These are phyloP conservation scores for Varroa destructor DNA, from an alignment of 1,140 invertebrate genomes.

Conservation along the genomic window DNA sequence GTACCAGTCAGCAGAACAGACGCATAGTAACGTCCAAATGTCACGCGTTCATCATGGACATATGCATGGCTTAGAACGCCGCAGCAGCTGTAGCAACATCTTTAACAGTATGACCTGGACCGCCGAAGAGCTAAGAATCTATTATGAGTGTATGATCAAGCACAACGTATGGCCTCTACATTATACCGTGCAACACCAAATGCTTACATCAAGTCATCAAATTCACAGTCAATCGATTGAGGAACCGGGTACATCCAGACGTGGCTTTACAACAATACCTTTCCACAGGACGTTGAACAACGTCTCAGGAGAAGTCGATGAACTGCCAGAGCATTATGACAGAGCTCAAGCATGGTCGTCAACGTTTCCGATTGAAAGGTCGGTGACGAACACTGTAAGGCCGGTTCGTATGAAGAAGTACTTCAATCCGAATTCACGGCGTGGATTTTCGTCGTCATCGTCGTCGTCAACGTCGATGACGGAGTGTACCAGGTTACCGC, in stretches of 20 bases:
- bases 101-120: conserved; percentile 9
- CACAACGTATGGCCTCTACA: background rate
- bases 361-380: too few relatives aligned
- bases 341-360: too few relatives aligned
- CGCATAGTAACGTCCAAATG: too few relatives aligned
- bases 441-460: background rate
- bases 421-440: background rate
- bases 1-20: too few relatives aligned
- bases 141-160: conserved; percentile 19
- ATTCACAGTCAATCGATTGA: background rate
- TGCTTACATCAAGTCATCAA: background rate
- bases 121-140: background rate
- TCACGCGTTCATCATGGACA: background rate
- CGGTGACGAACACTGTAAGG: too few relatives aligned
- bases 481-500: too few relatives aligned
- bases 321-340: background rate
- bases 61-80: background rate
- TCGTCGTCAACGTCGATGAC: background rate
- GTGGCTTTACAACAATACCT: too few relatives aligned
- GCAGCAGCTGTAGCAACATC: background rate
- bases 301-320: too few relatives aligned
- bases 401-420: background rate
- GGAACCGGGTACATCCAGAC: background rate
- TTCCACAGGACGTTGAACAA: too few relatives aligned
- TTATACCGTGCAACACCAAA: background rate